These are phyloP conservation scores for Ctenochaetus hawaiiensis DNA, from an alignment of 2,797 vertebrate species.

Conservation along the genomic window DNA sequence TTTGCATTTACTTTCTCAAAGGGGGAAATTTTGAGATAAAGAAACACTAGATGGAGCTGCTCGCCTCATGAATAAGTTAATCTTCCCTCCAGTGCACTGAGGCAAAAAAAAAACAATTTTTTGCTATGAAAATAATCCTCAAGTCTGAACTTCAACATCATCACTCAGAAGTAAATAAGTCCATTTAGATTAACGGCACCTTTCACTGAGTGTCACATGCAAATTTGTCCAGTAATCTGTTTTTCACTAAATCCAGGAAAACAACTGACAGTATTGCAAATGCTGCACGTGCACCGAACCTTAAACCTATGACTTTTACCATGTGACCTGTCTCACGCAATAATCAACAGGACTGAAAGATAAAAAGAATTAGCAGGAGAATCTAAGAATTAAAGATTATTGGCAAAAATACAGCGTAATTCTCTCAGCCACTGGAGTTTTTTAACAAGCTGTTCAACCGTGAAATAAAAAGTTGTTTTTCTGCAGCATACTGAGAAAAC, in stretches of 20 bases:
- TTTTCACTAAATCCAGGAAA: constrained; percentile 14
- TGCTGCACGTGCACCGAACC: neutral
- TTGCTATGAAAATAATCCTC: constrained; percentile 2
- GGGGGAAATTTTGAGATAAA: neutral
- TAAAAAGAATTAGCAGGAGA: neutral
- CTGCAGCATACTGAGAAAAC: neutral
- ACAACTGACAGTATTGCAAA: neutral
- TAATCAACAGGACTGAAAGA: neutral
- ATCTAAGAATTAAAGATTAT: neutral
- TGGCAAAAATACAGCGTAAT: neutral
- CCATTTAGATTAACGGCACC: neutral
- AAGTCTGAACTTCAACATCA: neutral
- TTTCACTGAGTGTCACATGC: neutral
- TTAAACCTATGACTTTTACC: constrained; percentile 8
- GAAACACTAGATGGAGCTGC: constrained; percentile 72
- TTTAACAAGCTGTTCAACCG: neutral
- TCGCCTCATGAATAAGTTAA: constrained; percentile 18
- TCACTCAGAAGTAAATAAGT: constrained; percentile 7
- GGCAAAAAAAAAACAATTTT: neutral
- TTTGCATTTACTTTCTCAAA: neutral
- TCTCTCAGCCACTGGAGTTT: neutral
- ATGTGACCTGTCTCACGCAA: constrained; percentile 20
- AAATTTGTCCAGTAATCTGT: constrained; percentile 24
- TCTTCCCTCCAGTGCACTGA: constrained; percentile 1
- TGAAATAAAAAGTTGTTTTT: neutral